Evolutionary conservation across 2,797 vertebrate species (phyloP), one percentile per base, ranked within the genome.

Genomic region (Labroides dimidiatus): DNA sequence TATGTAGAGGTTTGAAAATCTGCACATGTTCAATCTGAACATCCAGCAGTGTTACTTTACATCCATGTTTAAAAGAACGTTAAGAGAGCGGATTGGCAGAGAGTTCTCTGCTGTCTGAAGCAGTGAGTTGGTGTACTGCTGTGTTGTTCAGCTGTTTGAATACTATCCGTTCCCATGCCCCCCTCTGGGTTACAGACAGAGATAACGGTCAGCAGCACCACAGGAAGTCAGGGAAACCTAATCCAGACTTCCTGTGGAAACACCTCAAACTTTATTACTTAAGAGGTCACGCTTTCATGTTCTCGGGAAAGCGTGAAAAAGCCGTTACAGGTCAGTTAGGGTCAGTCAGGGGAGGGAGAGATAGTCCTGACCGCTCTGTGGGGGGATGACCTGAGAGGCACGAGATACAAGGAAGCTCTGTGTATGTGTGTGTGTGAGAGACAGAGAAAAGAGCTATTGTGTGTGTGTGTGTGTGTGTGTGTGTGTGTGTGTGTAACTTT

Each of bases 161-260:
- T 5, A 33, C 30, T 8, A 33, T 4, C 30, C 7, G 8, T 14
- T 49, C 48, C 12, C 23, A 10, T 24, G 20, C 47, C 36, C 19
- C 24, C 41, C 44, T 41, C 60, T 4, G 77, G 84, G 84, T 91
- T 87, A 88, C 70, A 85, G 82, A 82, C 55, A 27, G 16, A 81
- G 87, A 90, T 88, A 89, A 81, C 58, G 72, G 82, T 75, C 85
- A 70, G 65, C 24, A 37, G 16, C 80, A 51, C 68, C 47, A 0
- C 78, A 66, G 69, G 82, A 75, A 52, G 62, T 60, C 39, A 54
- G 52, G 45, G 90, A 79, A 92, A 93, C 86, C 77, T 65, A 56
- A 91, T 65, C 90, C 84, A 55, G 78, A 43, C 83, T 92, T 93
- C 91, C 85, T 74, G 78, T 64, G 78, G 78, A 89, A 86, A 87